These are phyloP conservation scores for Paguma larvata DNA, from an alignment of 2,797 vertebrate species.

Conservation along the genomic window DNA sequence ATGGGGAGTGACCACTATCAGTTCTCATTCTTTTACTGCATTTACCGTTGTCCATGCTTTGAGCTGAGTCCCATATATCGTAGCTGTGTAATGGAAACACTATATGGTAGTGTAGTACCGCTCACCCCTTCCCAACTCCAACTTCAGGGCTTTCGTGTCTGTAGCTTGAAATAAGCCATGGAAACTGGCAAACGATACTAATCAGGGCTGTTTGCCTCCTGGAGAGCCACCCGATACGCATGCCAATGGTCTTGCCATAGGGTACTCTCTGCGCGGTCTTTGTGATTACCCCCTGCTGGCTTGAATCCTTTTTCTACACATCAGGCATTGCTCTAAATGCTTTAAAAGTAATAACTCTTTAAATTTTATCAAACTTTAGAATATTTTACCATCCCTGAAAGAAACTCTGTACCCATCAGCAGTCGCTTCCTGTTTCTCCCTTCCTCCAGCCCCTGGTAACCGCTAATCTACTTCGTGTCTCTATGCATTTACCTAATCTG, in stretches of 20 bases:
- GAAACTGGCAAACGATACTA: neutral
- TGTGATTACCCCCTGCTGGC: neutral
- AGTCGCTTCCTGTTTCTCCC: neutral
- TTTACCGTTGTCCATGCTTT: neutral
- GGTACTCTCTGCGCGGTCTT: neutral
- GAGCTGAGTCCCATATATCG: neutral
- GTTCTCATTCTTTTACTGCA: neutral
- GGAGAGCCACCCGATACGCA: neutral
- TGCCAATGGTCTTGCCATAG: neutral
- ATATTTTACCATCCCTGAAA: slow-evolving; percentile 36
- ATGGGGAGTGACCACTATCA: neutral
- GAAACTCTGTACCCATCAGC: neutral
- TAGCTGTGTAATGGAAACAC: neutral
- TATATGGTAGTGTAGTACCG: accelerated
- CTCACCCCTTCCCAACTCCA: neutral
- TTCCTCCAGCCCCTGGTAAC: neutral
- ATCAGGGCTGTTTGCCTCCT: neutral
- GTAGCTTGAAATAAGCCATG: neutral
- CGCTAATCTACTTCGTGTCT: neutral
- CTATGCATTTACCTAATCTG: neutral
- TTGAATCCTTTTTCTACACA: neutral
- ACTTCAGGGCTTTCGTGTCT: neutral
- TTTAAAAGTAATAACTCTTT: slow-evolving; percentile 42
- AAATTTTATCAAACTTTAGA: slow-evolving; percentile 64
- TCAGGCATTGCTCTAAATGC: slow-evolving; percentile 36